phyloP scores from a whole-genome alignment of 2,888 invertebrate species.

The Platycheirus albimanus region DNA sequence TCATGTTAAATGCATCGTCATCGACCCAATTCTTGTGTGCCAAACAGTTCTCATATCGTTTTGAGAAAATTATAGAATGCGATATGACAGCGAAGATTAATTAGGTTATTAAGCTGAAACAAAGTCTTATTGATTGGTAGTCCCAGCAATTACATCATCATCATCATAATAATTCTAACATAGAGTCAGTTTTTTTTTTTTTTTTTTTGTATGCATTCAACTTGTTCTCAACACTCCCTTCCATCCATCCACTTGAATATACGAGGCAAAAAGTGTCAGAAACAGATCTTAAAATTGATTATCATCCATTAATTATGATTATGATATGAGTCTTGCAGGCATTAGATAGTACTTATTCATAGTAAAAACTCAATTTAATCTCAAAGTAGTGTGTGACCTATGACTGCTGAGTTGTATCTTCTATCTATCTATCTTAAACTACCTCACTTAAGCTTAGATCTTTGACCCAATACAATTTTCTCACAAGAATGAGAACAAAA shows the following conservation, averaged over 20 bases:
- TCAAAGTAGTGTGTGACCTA: conserved; percentile 38
- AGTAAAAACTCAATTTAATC: conserved; percentile 35
- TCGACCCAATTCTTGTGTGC: conserved; percentile 49
- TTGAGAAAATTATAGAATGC: conserved; percentile 47
- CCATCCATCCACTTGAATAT: conserved; percentile 11
- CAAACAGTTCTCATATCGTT: conserved; percentile 50
- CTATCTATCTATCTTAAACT: conserved; percentile 1
- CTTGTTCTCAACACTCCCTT: conserved; percentile 13
- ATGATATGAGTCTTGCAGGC: conserved; percentile 35
- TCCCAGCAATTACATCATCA: conserved; percentile 66
- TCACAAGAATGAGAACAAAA: no score
- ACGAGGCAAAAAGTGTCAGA: conserved; percentile 15
- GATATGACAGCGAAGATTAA: conserved; percentile 63
- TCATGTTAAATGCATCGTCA: conserved; percentile 54
- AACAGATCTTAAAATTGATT: conserved; percentile 65
- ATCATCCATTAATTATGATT: conserved; percentile 65
- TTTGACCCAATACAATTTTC: conserved; percentile 65
- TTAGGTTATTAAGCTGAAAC: conserved; percentile 70
- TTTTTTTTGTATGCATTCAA: conserved; percentile 48
- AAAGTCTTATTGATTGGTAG: conserved; percentile 71
- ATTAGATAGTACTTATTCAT: conserved; percentile 15
- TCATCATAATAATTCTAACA: conserved; percentile 17
- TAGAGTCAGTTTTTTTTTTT: conserved; percentile 38
- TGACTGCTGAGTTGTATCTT: background rate
- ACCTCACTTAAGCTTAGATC: conserved; percentile 43